phyloP scores from a whole-genome alignment of 2,888 invertebrate genomes.

The Trichopria drosophilae region DNA sequence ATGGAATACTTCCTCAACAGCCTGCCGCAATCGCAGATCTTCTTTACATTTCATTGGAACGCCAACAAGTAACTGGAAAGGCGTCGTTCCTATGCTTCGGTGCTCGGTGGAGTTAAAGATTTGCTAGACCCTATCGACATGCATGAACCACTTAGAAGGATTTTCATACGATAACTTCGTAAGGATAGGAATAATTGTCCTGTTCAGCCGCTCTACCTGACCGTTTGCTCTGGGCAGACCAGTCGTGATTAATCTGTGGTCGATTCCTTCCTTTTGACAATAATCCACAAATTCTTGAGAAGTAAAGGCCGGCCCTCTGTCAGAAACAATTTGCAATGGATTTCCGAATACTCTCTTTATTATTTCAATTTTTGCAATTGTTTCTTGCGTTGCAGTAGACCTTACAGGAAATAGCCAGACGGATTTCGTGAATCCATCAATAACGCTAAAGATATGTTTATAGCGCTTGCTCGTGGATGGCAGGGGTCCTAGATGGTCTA shows the following conservation, averaged over 20 bases:
- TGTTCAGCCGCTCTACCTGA: no score
- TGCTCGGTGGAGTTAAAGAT: background rate
- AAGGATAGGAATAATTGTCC: conserved; percentile 21
- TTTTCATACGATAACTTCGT: conserved; percentile 9
- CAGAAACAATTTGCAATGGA: conserved; percentile 25
- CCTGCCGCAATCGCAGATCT: background rate
- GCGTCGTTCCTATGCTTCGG: background rate
- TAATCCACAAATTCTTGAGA: conserved; percentile 25
- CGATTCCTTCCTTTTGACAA: conserved; percentile 21
- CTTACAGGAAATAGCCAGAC: conserved; percentile 46
- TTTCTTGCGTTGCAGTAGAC: conserved; percentile 39
- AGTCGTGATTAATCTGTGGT: conserved; percentile 38
- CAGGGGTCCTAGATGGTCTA: conserved; percentile 49
- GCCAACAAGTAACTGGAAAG: conserved; percentile 5
- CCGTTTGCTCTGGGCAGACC: conserved; percentile 49
- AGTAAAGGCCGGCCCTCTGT: conserved; percentile 28
- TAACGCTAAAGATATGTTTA: conserved; percentile 43
- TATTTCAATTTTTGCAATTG: conserved; percentile 21
- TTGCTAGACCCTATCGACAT: background rate
- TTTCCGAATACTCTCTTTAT: conserved; percentile 29
- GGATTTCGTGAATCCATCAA: conserved; percentile 48
- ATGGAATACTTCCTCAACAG: no score
- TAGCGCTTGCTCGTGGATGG: conserved; percentile 42
- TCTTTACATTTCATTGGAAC: conserved; percentile 12
- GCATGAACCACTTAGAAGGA: conserved; percentile 1